Evolutionary conservation across 2,113 vertebrate species (phyloP), one percentile per base, ranked within the genome.

Genomic region (Gymnorhina tibicen): DNA sequence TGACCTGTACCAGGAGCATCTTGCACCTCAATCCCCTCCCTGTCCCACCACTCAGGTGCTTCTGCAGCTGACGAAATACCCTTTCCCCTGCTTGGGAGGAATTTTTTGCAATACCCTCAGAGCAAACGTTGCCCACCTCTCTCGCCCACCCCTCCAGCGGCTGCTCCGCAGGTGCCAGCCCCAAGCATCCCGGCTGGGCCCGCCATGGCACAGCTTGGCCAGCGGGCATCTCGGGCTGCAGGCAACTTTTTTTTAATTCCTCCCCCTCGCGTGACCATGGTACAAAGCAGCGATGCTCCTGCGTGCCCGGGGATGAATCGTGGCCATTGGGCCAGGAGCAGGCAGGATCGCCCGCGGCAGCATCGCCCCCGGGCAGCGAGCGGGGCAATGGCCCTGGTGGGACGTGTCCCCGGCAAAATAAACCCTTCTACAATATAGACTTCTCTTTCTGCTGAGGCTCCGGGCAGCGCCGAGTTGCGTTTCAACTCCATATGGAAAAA

Each of bases 301-400:
- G 60, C 3, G 0, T 2, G 1, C 27, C 85, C 19, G 1, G 74
- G 50, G 75, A 47, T 26, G 33, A 85, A 80, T 35, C 85, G 32
- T 2, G 0, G 92, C 72, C 28, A 0, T 20, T 0, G 1, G 6
- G 3, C 44, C 37, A 1, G 26, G 42, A 42, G 47, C 18, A 1
- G 39, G 64, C 74, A 41, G 44, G 12, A 30, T 33, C 13, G 14
- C 13, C 47, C 32, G 30, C 19, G 44, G 44, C 66, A 67, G 39
- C 69, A 11, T 32, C 13, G 3, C 17, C 73, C 66, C 39, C 0
- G 2, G 74, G 83, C 83, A 82, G 32, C 4, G 1, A 82, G 32
- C 4, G 1, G 37, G 32, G 23, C 68, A 4, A 4, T 1, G 27
- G 60, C 35, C n/a, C 58, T 15, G 73, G 74, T 63, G 5, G 28